phyloP scores from a whole-genome alignment of 2,797 vertebrate genomes.

The Poeciliopsis infans region DNA sequence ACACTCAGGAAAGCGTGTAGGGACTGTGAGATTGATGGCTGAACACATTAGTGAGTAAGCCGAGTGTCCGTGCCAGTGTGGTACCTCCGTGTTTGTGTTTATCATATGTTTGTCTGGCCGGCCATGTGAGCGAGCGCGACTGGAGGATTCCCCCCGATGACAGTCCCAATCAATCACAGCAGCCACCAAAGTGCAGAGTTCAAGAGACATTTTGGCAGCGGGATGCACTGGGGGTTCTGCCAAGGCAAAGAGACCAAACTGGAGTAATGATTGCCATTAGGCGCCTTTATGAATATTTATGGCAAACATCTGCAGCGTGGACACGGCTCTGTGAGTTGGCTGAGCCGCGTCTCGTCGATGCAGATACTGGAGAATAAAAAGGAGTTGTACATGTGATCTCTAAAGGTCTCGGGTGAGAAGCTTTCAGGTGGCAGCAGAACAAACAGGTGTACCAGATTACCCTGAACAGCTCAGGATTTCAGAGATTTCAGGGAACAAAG shows the following conservation, averaged over 20 bases:
- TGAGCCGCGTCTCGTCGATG: conserved; percentile 12
- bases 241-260: conserved; percentile 62
- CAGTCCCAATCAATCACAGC: conserved; percentile 69
- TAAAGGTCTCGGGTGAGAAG: conserved; percentile 47
- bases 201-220: conserved; percentile 62
- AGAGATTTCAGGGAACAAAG: conserved; percentile 8
- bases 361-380: neutral
- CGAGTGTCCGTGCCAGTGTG: conserved; percentile 35
- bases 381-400: conserved; percentile 23
- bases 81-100: conserved; percentile 49
- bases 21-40: conserved; percentile 37
- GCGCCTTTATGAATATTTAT: conserved; percentile 77
- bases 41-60: conserved; percentile 41
- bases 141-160: conserved; percentile 61
- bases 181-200: conserved; percentile 70
- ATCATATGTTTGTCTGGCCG: conserved; percentile 53
- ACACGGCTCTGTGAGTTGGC: conserved; percentile 19
- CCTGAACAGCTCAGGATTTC: neutral
- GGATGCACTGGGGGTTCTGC: conserved; percentile 54
- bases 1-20: neutral
- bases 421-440: conserved; percentile 27
- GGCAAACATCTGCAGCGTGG: conserved; percentile 70
- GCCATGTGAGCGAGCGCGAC: conserved; percentile 18
- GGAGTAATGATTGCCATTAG: conserved; percentile 75
- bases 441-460: conserved; percentile 48